Evolutionary conservation across 2,113 vertebrate species (phyloP), one percentile per base, ranked within the genome.

Genomic region (Ammodytes marinus): DNA sequence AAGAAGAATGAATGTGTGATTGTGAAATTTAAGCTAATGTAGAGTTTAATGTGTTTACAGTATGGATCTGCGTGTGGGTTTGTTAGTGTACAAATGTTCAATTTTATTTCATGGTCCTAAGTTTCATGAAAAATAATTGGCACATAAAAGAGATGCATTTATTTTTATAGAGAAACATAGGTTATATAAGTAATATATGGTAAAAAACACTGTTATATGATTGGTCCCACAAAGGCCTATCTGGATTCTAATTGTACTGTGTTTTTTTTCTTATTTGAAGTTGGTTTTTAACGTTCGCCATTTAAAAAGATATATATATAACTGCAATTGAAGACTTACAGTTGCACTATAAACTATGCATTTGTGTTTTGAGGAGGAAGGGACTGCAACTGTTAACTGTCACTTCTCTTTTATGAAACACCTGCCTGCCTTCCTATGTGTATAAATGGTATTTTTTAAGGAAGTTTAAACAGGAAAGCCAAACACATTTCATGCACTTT

Each of bases 171-270:
- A 52, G 17, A 70, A 52, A 15, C 67, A 49, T 69, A 42, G 0
- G 14, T 46, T 46, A 35, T 50, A 6, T 53, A 27, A 35, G n/a
- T 53, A 17, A 17, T 68, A 64, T 39, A 65, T 54, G 6, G 42
- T 81, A 39, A 17, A 72, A 27, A 79, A 52, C 80, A 85, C 73
- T 83, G 68, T 59, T 58, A 59, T 1, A 49, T 67, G 40, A 66
- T 46, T 52, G 27, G 46, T 63, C 15, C 5, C 3, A 15, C 0
- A n/a, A 8, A 3, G 0, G 2, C 13, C 15, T 71, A 27, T 75
- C 5, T 70, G 13, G 14, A 45, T 10, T 69, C 10, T 54, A 27
- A 52, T 17, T 70, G 46, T 47, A 9, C 3, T 42, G 27, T 63
- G n/a, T 42, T 55, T n/a, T 19, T 66, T 72, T 27, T 39, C 17